These are phyloP conservation scores for Tetranychus truncatus DNA, from an alignment of 2,888 invertebrate species.

Conservation along the genomic window DNA sequence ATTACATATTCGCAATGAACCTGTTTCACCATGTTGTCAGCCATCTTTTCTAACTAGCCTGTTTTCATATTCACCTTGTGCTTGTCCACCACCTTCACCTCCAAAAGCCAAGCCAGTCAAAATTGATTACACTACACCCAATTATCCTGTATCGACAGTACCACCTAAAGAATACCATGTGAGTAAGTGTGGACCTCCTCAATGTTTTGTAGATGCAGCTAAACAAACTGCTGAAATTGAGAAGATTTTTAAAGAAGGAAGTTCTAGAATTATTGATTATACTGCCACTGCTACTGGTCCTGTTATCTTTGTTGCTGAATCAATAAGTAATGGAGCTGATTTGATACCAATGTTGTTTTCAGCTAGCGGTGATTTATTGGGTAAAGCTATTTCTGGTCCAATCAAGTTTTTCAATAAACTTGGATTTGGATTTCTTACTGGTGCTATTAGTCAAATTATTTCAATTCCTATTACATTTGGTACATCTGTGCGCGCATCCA, in stretches of 20 bases:
- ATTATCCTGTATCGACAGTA: neutral
- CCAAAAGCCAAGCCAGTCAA: neutral
- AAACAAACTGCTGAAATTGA: neutral
- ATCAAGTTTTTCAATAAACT: neutral
- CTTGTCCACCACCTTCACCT: neutral
- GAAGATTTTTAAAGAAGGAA: neutral
- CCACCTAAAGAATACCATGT: too few relatives aligned
- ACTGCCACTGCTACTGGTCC: neutral
- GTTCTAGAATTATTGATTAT: neutral
- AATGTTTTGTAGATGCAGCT: neutral
- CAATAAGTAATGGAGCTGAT: neutral
- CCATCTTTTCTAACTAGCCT: too few relatives aligned
- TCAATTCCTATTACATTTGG: neutral
- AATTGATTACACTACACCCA: neutral
- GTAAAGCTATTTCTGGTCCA: neutral
- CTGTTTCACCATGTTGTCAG: neutral
- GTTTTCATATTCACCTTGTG: neutral
- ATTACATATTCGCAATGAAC: too few relatives aligned
- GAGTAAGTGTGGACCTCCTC: neutral
- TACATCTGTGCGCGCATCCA: neutral
- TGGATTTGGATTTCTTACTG: neutral
- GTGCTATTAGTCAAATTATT: slow-evolving; percentile 5
- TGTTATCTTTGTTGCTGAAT: neutral
- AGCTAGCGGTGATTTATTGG: neutral
- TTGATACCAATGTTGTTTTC: neutral